These are phyloP conservation scores for Eunapius fragilis DNA, from an alignment of 37 sponge, comb jelly and placozoan species.

Conservation along the genomic window DNA sequence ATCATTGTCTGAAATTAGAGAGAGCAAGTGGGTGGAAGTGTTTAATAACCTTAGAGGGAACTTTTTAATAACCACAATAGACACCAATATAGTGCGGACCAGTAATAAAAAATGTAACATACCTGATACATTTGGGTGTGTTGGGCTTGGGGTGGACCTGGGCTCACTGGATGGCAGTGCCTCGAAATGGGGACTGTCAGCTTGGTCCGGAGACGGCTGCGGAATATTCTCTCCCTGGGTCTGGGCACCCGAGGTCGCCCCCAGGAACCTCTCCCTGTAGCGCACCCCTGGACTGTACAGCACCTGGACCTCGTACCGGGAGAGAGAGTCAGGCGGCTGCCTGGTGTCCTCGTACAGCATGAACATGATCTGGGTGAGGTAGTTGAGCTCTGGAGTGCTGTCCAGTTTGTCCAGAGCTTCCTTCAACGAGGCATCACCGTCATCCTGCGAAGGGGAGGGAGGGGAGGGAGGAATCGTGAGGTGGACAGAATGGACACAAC, in stretches of 20 bases:
- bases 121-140: neutral
- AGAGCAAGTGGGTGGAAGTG: neutral
- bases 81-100: neutral
- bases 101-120: neutral
- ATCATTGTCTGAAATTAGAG: neutral
- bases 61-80: neutral
- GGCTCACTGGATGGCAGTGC: neutral
- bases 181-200: neutral
- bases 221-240: neutral
- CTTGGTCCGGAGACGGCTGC: neutral
- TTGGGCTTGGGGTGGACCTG: neutral
- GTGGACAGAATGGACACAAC: neutral
- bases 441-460: slow-evolving; percentile 15
- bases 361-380: slow-evolving; percentile 90
- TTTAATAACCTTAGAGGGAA: neutral
- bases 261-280: slow-evolving; percentile 13
- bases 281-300: slow-evolving; percentile 70
- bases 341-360: slow-evolving; percentile 86
- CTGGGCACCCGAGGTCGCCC: neutral
- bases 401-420: slow-evolving; percentile 53
- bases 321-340: slow-evolving; percentile 26
- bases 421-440: slow-evolving; percentile 42
- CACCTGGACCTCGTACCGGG: slow-evolving; percentile 40
- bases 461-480: too few species aligned
- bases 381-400: slow-evolving; percentile 77